A percentile compares a stretch with the other conserved stretches of the same genome.
Conservation (phyloP, 2,797 vertebrate species). For the Sphenodon punctatus region DNA sequence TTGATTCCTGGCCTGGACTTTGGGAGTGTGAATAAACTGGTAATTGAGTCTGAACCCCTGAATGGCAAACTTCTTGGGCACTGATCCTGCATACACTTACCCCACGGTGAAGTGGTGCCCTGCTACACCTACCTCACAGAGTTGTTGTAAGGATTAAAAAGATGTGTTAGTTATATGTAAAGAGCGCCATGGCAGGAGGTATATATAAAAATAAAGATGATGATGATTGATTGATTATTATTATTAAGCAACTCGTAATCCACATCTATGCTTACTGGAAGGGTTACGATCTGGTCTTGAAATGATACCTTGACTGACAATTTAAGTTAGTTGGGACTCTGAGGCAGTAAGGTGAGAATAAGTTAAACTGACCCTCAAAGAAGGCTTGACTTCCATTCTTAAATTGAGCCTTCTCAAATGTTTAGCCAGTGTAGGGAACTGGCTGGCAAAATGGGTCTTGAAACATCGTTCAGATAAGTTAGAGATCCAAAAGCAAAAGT, state of each 20-base stretch:
- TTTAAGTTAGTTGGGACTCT: background rate
- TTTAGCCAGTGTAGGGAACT: constrained; percentile 32
- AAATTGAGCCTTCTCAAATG: constrained; percentile 36
- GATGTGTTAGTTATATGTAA: no score
- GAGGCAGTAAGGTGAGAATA: background rate
- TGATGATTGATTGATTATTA: no score
- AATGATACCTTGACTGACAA: background rate
- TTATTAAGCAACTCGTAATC: background rate
- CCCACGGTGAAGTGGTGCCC: no score
- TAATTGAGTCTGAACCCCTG: no score
- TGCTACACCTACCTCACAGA: no score
- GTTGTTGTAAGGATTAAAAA: no score
- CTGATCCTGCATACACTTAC: no score
- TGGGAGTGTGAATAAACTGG: no score
- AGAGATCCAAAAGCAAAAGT: constrained; percentile 19
- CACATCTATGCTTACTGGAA: background rate
- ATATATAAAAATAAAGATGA: no score
- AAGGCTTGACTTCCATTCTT: constrained; percentile 50
- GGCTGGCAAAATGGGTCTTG: constrained; percentile 35
- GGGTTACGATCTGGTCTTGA: background rate
- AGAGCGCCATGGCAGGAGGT: no score
- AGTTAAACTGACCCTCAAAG: background rate
- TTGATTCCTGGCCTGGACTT: no score
- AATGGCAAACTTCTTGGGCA: no score
- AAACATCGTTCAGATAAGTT: constrained; percentile 53